A percentile compares a stretch with the other conserved stretches of the same genome.
Conservation (phyloP, 2,797 vertebrate species). For the Protosalanx chinensis region DNA sequence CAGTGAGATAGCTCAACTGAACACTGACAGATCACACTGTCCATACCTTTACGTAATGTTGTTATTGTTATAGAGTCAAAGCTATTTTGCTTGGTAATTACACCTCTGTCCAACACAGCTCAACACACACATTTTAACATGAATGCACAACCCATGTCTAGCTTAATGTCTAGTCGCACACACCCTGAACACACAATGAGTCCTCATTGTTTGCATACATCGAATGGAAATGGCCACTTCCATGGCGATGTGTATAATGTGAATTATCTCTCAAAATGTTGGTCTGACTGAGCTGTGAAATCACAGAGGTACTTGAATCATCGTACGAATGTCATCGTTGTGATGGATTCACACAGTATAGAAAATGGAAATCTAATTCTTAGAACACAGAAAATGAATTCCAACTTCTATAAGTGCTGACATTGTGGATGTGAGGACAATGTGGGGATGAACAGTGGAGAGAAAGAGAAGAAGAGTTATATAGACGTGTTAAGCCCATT, state of each 20-base stretch:
- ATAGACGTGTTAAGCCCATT: slow-evolving; percentile 56
- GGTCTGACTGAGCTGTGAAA: too few species aligned
- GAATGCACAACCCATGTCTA: background rate
- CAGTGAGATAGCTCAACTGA: slow-evolving; percentile 15
- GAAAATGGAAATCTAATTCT: slow-evolving; percentile 2
- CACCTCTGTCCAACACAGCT: slow-evolving; percentile 23
- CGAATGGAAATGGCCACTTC: background rate
- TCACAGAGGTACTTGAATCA: slow-evolving; percentile 3
- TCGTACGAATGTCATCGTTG: slow-evolving; percentile 2
- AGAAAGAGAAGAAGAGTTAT: slow-evolving; percentile 36
- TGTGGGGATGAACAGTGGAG: background rate
- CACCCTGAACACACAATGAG: too few species aligned
- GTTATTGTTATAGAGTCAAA: slow-evolving; percentile 37
- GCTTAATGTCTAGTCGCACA: too few species aligned
- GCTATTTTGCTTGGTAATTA: slow-evolving; percentile 17
- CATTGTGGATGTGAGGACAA: background rate
- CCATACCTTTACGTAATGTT: slow-evolving; percentile 36
- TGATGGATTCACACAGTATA: slow-evolving; percentile 20
- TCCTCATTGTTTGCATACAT: background rate
- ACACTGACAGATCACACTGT: slow-evolving; percentile 27
- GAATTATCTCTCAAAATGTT: too few species aligned
- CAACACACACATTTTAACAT: background rate
- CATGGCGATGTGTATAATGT: too few species aligned
- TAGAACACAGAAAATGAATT: slow-evolving; percentile 16
- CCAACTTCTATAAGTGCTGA: too few species aligned